Evolutionary conservation across 2,113 vertebrate genomes (phyloP).

Genomic region (Grus americana): DNA sequence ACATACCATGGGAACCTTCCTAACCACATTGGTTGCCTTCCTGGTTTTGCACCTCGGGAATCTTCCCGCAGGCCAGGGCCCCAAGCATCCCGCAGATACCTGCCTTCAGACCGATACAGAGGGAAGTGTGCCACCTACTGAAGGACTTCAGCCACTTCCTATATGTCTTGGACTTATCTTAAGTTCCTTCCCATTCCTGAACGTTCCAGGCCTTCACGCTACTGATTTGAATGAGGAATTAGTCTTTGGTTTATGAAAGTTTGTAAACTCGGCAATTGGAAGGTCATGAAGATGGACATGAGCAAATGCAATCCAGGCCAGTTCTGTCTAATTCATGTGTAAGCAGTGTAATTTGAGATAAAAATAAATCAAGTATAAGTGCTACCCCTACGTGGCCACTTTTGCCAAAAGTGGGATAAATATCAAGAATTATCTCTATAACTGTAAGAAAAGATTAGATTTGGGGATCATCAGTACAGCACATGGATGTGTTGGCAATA

Average conservation of each 20-base stretch:
- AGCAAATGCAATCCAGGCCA: neutral
- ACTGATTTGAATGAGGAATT: neutral
- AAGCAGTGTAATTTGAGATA: neutral
- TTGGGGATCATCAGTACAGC: neutral
- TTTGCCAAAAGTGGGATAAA: neutral
- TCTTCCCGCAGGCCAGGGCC: neutral
- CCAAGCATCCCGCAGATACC: neutral
- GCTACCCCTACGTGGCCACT: neutral
- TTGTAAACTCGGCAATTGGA: neutral
- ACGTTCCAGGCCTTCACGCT: neutral
- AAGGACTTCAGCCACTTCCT: constrained; percentile 5
- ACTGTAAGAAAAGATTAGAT: neutral
- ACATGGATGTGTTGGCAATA: neutral
- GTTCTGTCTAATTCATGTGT: neutral
- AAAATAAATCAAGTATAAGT: neutral
- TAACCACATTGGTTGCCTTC: neutral
- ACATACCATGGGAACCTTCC: constrained; percentile 8
- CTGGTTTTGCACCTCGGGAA: constrained; percentile 14
- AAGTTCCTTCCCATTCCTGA: neutral
- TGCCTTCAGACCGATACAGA: neutral
- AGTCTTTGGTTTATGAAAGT: neutral
- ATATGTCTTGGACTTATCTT: neutral
- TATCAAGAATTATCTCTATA: neutral
- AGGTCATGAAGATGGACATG: neutral
- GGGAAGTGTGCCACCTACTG: constrained; percentile 69